Conservation (phyloP, 2,888 invertebrate genomes). For the Agrotis ipsilon region DNA sequence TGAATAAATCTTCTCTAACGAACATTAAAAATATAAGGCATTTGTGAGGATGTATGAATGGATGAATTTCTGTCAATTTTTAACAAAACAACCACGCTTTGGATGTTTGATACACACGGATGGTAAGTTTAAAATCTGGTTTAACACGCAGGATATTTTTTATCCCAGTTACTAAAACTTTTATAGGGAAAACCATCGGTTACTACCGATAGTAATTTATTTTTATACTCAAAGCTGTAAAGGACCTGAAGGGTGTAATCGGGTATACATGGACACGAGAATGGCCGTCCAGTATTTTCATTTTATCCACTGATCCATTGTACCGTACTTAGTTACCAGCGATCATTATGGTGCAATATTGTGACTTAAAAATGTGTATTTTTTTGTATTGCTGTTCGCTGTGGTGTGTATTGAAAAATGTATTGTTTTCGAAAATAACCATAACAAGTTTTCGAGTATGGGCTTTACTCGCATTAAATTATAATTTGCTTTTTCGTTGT, state of each 20-base stretch:
- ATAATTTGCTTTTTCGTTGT: too few species aligned
- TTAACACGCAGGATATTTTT: too few species aligned
- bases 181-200: not conserved
- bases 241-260: conserved; percentile 55
- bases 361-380: conserved; percentile 1
- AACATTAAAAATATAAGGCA: too few species aligned
- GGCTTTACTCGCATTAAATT: too few species aligned
- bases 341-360: conserved; percentile 30
- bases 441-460: too few species aligned
- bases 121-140: too few species aligned
- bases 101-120: too few species aligned
- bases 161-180: too few species aligned
- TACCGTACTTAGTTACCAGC: conserved; percentile 25
- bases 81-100: too few species aligned
- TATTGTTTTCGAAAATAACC: too few species aligned
- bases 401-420: not conserved
- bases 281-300: conserved; percentile 49
- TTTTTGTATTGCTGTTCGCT: not conserved
- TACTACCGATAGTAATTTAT: conserved; percentile 3
- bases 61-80: too few species aligned
- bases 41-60: too few species aligned
- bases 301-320: conserved; percentile 33
- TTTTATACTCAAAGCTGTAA: not conserved
- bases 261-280: conserved; percentile 52
- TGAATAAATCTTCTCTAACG: not conserved